Percentiles rank a stretch among this genome's conserved stretches.
phyloP scores from a whole-genome alignment of 2,113 vertebrate genomes.

The Petromus typicus region DNA sequence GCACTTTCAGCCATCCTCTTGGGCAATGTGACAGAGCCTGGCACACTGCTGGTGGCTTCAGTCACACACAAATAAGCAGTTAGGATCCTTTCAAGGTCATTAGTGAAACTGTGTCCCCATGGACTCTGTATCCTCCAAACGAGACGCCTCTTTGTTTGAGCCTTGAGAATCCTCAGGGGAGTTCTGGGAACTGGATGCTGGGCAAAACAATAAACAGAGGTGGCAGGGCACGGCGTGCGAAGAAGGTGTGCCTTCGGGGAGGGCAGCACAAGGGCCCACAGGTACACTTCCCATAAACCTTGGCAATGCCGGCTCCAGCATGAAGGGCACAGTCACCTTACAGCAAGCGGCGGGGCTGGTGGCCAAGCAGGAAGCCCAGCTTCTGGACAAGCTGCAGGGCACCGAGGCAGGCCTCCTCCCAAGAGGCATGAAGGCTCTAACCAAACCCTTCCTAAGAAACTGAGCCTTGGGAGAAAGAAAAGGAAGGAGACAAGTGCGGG shows the following conservation, averaged over 20 bases:
- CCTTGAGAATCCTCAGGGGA: slow-evolving; percentile 40
- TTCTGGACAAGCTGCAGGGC: neutral
- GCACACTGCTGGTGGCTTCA: neutral
- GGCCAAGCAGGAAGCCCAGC: neutral
- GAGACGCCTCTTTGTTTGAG: slow-evolving; percentile 70
- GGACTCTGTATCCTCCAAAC: slow-evolving; percentile 57
- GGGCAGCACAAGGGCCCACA: slow-evolving; percentile 57
- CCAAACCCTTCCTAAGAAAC: neutral
- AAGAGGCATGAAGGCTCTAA: neutral
- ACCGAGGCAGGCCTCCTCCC: neutral
- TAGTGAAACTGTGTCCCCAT: neutral
- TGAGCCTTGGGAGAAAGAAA: neutral
- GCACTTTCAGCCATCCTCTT: neutral
- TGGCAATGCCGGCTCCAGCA: neutral
- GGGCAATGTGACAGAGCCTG: neutral
- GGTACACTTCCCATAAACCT: neutral
- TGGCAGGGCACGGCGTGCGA: neutral
- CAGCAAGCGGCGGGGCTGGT: neutral
- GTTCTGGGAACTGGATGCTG: slow-evolving; percentile 62
- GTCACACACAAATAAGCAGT: slow-evolving; percentile 29
- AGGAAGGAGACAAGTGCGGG: neutral
- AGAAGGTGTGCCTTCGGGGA: slow-evolving; percentile 57
- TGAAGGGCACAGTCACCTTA: neutral
- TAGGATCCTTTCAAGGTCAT: slow-evolving; percentile 64
- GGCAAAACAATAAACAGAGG: slow-evolving; percentile 75